Evolutionary conservation across 1,140 invertebrate genomes (phyloP), one percentile per base, ranked within the genome.

Genomic region (Drosophila nigromelanica): DNA sequence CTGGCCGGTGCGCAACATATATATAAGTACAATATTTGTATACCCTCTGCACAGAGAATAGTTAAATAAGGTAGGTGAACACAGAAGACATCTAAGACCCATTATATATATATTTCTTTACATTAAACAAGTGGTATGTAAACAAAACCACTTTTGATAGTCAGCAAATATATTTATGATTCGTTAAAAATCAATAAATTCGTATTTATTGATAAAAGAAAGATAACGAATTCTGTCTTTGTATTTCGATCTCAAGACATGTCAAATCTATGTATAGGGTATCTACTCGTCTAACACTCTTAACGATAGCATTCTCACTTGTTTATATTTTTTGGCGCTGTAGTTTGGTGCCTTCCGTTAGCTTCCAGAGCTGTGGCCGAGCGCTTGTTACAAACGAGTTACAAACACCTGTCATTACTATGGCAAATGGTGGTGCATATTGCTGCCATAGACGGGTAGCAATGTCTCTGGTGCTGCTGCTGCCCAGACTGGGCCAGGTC

Each of bases 381-480:
- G 21, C 59, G 61, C 54, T 58, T 50, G 78, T 76, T 67, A 61
- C 75, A 89, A 89, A 89, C 85, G 86, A 82, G 81, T 79, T 87
- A 82, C 76, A 90, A 90, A 90, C 86, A 90, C 86, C 86, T 90
- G 86, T 90, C 86, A 90, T 90, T 90, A 86, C 78, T 76, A 62
- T 71, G 72, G 80, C 77, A 83, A 80, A 80, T 68, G 72, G 64
- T 68, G 72, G 51, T 73, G 66, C 64, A 64, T 64, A 63, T 67
- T 55, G 47, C 59, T 24, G 52, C 37, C 35, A 40, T 10, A 55
- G 39, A 27, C 18, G 37, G 11, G 43, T 50, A 47, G 63, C 59
- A 40, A 10, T n/a, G 35, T 21, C 48, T 55, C 18, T 54, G 62
- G 5, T 27, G 27, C 5, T 27, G 27, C 30, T 45, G 40, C 21